Conservation (phyloP, 2,797 vertebrate species). For the Cynopterus sphinx region DNA sequence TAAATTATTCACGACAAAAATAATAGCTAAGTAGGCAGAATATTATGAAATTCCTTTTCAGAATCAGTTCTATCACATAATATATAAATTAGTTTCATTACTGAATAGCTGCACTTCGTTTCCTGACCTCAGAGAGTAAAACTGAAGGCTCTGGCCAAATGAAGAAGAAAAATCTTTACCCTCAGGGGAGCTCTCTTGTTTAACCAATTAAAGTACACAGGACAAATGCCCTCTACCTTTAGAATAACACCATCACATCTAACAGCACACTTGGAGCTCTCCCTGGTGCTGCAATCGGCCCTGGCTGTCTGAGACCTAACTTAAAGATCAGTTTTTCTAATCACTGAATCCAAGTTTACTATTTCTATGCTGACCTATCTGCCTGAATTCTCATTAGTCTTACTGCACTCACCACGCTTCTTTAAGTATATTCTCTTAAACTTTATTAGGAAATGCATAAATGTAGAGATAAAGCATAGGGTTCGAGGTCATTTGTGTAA, state of each 20-base stretch:
- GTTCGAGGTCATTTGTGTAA: background rate
- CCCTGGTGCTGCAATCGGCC: constrained; percentile 31
- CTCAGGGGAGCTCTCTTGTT: background rate
- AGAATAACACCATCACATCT: background rate
- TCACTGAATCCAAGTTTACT: background rate
- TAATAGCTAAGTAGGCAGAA: background rate
- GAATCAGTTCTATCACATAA: background rate
- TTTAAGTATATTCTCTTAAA: background rate
- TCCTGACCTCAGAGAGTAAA: constrained; percentile 17
- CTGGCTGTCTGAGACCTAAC: background rate
- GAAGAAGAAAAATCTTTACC: constrained; percentile 1
- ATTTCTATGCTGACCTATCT: background rate
- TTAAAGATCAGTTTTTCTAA: background rate
- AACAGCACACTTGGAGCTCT: constrained; percentile 27
- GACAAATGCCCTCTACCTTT: background rate
- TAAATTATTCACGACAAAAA: constrained; percentile 46
- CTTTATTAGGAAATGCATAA: background rate
- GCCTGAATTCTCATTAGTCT: background rate
- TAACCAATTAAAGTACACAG: background rate
- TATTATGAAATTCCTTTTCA: constrained; percentile 11
- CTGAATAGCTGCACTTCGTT: background rate
- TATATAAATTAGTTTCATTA: constrained; percentile 28
- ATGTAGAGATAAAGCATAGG: background rate
- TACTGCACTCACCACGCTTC: background rate
- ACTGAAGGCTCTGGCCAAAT: background rate